Evolutionary conservation across 2,888 invertebrate genomes (phyloP), one percentile per base, ranked within the genome.

Genomic region (Drosophila histrio): DNA sequence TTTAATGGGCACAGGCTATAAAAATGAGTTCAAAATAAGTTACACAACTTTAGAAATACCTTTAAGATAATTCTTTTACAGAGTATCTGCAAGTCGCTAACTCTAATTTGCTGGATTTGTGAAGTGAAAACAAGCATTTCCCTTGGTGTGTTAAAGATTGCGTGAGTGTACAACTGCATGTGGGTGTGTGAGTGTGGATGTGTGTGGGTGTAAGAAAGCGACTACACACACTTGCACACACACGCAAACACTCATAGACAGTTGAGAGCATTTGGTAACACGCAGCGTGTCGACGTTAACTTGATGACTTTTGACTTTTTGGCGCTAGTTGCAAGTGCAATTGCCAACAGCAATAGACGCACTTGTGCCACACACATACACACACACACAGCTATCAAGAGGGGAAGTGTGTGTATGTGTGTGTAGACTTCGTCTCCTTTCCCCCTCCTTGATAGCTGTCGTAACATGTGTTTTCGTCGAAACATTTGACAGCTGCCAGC

Each of bases 261-360:
- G 38, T n/a, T 15, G 22, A 52, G 21, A 43, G 64, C 68, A 49
- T 56, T 60, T 56, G 66, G 49, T 46, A 69, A 52, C 54, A 60
- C 46, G 67, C 47, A 41, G 21, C 15, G 54, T 46, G 74, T 62
- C 43, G 65, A 70, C 74, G 26, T 59, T 63, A 60, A 64, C 68
- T 58, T 54, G 49, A 67, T 72, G 74, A 75, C 76, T 74, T 74
- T 67, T 75, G 71, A 57, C 74, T 67, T 74, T 74, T 63, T 52
- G 58, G 64, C 69, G 52, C 44, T 59, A 32, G 64, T 44, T 68
- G 57, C 66, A 56, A 64, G 54, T 75, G 75, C 63, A 56, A 72
- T 64, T 72, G 67, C 67, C 63, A 43, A 56, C 38, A 71, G 62
- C 62, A 67, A 67, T 65, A 62, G 36, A 59, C 52, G 49, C 64